These are phyloP conservation scores for Diloba caeruleocephala DNA, from an alignment of 2,888 invertebrate species.

Conservation along the genomic window DNA sequence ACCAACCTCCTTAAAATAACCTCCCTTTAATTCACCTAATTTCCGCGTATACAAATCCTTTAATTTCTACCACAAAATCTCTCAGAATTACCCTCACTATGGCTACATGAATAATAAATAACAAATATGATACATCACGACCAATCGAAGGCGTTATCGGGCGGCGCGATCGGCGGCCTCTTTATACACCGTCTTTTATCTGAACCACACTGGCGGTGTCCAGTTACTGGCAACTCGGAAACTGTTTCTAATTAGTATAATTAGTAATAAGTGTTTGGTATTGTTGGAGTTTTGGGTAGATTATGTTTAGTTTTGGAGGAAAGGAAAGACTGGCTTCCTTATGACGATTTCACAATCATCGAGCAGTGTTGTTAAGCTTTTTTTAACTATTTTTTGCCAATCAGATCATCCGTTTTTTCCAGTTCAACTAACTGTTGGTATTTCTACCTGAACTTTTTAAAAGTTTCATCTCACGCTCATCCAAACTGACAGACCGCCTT, in stretches of 20 bases:
- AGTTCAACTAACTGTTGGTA: no score
- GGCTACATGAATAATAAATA: slow-evolving; percentile 34
- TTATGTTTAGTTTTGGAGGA: slow-evolving; percentile 1
- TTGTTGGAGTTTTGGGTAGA: slow-evolving; percentile 17
- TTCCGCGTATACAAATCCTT: no score
- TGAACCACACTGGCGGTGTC: slow-evolving; percentile 66
- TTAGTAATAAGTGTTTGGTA: slow-evolving; percentile 63
- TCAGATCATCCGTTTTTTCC: no score
- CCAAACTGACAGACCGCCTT: no score
- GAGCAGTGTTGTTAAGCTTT: background rate
- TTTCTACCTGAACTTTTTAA: no score
- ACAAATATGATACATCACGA: slow-evolving; percentile 62
- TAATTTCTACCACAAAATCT: slow-evolving; percentile 5
- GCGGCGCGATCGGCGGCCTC: slow-evolving; percentile 63
- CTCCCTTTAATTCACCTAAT: no score
- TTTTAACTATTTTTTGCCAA: no score
- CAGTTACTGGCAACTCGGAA: slow-evolving; percentile 70
- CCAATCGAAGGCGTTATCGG: slow-evolving; percentile 58
- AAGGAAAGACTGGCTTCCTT: background rate
- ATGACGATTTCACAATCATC: no score
- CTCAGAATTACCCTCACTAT: slow-evolving; percentile 8
- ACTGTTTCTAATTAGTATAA: slow-evolving; percentile 84
- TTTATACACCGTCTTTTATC: slow-evolving; percentile 68
- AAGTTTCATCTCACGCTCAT: no score
- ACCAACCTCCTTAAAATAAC: no score